Evolutionary conservation across 1,140 invertebrate species (phyloP).

Genomic region (Drosophila pachea): DNA sequence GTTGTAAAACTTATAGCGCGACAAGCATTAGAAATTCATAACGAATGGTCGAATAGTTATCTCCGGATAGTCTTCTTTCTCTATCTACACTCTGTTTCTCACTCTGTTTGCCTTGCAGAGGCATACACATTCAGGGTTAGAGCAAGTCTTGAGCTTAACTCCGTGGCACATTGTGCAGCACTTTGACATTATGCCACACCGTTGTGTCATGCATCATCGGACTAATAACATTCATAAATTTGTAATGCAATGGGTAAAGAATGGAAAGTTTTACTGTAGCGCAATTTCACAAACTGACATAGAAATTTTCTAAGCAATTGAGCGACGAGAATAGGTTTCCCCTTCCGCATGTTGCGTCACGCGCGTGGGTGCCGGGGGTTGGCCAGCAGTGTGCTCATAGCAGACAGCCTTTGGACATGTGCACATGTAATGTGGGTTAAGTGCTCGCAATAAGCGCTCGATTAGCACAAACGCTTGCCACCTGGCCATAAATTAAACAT

Average conservation of each 20-base stretch:
- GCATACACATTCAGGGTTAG: not conserved
- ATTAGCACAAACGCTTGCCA: constrained; percentile 30
- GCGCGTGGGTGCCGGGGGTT: constrained; percentile 16
- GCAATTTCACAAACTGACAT: constrained; percentile 47
- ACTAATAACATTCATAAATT: constrained; percentile 28
- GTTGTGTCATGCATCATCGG: constrained; percentile 16
- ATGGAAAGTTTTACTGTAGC: constrained; percentile 37
- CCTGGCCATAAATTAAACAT: constrained; percentile 19
- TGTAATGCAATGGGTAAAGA: constrained; percentile 41
- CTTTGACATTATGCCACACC: constrained; percentile 20
- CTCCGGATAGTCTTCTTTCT: too few relatives aligned
- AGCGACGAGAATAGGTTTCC: constrained; percentile 16
- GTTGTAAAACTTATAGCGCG: too few relatives aligned
- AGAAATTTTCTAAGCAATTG: constrained; percentile 57
- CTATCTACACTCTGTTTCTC: too few relatives aligned
- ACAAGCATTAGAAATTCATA: too few relatives aligned
- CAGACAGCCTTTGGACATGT: constrained; percentile 20
- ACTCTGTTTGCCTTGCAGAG: too few relatives aligned
- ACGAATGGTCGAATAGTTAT: too few relatives aligned
- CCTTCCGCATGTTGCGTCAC: constrained; percentile 56
- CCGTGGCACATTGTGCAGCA: constrained; percentile 17
- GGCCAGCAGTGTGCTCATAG: constrained; percentile 1
- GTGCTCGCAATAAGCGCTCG: constrained; percentile 26
- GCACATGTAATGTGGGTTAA: constrained; percentile 24
- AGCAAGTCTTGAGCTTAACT: constrained; percentile 15